Evolutionary conservation across 2,113 vertebrate genomes (phyloP).

Genomic region (Henicopernis longicauda): DNA sequence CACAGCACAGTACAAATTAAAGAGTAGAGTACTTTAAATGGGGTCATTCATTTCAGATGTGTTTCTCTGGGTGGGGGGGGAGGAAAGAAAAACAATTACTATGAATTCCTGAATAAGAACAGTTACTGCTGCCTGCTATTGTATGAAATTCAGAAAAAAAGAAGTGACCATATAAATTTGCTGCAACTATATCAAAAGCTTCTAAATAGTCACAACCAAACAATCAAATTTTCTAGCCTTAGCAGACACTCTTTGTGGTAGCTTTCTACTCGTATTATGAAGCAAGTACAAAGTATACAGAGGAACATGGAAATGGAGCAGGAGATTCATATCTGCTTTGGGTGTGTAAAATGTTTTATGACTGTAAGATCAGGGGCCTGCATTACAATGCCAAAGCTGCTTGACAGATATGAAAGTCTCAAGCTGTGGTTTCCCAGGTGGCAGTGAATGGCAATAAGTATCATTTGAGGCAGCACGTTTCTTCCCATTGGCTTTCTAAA

Average conservation of each 20-base stretch:
- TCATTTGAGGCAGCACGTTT: background rate
- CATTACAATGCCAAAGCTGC: background rate
- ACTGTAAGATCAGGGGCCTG: background rate
- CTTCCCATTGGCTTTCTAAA: background rate
- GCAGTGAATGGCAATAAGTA: background rate
- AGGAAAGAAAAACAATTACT: background rate
- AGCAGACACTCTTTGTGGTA: background rate
- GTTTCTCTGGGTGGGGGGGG: background rate
- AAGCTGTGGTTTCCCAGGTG: slow-evolving; percentile 16
- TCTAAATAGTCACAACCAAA: slow-evolving; percentile 21
- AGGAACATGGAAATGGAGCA: background rate
- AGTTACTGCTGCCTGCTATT: background rate
- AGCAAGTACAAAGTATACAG: background rate
- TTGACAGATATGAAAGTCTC: slow-evolving; percentile 19
- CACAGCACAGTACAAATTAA: slow-evolving; percentile 27
- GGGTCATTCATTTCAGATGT: background rate
- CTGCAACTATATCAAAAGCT: background rate
- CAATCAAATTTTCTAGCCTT: background rate
- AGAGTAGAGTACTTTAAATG: background rate
- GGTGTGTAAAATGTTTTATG: slow-evolving; percentile 5
- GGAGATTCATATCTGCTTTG: slow-evolving; percentile 3
- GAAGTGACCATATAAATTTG: background rate
- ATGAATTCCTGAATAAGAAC: background rate
- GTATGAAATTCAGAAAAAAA: background rate
- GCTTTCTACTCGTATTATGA: background rate